phyloP scores from a whole-genome alignment of 2,888 invertebrate species.

The Stictocephala bisonia region DNA sequence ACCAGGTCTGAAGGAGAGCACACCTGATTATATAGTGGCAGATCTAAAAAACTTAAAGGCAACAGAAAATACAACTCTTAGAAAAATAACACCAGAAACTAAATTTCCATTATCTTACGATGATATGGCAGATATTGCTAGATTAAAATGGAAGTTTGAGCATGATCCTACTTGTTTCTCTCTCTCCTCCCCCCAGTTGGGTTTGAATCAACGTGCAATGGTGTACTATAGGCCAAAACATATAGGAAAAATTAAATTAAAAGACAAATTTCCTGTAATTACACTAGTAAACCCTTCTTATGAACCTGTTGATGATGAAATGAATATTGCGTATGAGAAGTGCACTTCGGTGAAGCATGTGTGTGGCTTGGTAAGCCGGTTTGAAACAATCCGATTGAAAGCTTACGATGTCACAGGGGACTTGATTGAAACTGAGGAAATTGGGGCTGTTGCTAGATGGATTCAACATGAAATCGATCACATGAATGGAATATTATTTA shows the following conservation, averaged over 20 bases:
- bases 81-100: neutral
- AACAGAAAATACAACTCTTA: neutral
- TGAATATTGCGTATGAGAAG: neutral
- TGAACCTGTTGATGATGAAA: neutral
- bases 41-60: neutral
- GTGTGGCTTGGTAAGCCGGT: neutral
- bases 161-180: neutral
- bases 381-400: neutral
- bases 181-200: neutral
- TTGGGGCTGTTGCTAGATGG: neutral
- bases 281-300: neutral
- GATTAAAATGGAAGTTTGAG: slow-evolving; percentile 4
- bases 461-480: slow-evolving; percentile 16
- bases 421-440: neutral
- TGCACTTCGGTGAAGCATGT: slow-evolving; percentile 6
- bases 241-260: neutral
- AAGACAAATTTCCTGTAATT: neutral
- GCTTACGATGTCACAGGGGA: neutral
- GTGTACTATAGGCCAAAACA: neutral
- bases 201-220: neutral
- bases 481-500: neutral
- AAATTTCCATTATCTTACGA: slow-evolving; percentile 2
- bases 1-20: neutral
- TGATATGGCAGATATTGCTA: neutral
- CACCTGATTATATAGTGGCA: neutral